A percentile compares a stretch with the other conserved stretches of the same genome.
Evolutionary conservation across 2,797 vertebrate genomes (phyloP).

Genomic region (Anguilla anguilla): DNA sequence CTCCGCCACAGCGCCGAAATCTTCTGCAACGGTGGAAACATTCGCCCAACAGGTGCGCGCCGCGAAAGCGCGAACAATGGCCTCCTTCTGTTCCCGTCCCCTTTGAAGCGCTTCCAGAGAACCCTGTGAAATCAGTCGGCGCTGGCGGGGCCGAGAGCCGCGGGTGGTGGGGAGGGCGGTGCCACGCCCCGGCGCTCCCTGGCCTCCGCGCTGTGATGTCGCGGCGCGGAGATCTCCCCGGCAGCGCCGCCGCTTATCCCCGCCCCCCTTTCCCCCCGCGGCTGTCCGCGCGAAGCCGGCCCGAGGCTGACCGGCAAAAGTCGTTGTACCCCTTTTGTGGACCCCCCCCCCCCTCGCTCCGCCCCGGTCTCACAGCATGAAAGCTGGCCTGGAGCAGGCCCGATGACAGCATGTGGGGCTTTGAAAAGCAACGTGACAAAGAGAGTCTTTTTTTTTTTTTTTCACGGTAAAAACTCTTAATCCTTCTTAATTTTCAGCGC

Average conservation of each 20-base stretch:
- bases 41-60: neutral
- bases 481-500: neutral
- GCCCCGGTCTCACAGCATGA: neutral
- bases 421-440: neutral
- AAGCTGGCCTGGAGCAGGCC: neutral
- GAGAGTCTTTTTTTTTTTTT: neutral
- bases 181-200: neutral
- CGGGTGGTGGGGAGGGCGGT: neutral
- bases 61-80: constrained; percentile 6
- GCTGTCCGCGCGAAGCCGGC: neutral
- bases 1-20: neutral
- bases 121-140: neutral
- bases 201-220: neutral
- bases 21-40: neutral
- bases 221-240: neutral
- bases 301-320: neutral
- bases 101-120: neutral
- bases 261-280: no score
- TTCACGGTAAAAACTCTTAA: neutral
- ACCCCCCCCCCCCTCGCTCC: neutral
- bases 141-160: neutral
- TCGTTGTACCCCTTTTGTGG: neutral
- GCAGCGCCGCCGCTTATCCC: neutral
- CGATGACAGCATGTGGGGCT: neutral
- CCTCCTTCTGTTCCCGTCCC: neutral